Evolutionary conservation across 2,113 vertebrate species (phyloP).

Genomic region (Tylochromis polylepis): DNA sequence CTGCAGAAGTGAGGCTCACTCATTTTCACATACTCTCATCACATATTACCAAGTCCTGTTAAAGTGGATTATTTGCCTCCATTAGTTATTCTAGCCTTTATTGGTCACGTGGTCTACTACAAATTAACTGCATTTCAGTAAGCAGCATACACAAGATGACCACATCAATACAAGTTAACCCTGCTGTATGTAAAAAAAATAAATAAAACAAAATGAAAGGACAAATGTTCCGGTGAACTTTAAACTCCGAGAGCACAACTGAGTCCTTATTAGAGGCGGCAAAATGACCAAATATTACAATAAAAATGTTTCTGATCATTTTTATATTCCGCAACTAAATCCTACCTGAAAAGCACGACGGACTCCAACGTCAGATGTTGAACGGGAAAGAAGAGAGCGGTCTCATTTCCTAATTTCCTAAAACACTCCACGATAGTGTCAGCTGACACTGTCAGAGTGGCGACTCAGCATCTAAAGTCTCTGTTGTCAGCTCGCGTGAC

Average conservation of each 20-base stretch:
- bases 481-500: neutral
- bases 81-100: neutral
- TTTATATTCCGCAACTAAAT: neutral
- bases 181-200: neutral
- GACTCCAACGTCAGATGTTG: neutral
- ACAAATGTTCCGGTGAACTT: neutral
- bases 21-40: conserved; percentile 50
- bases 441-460: conserved; percentile 21
- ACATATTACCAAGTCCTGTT: conserved; percentile 41
- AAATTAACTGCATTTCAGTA: conserved; percentile 13
- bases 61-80: neutral
- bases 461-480: conserved; percentile 12
- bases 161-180: neutral
- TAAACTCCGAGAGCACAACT: neutral
- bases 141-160: neutral
- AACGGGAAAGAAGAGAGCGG: neutral
- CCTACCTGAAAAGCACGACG: conserved; percentile 2
- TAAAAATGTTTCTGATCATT: neutral
- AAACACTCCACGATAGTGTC: neutral
- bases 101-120: neutral
- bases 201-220: neutral
- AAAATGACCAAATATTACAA: neutral
- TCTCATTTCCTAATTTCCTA: neutral
- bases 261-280: neutral
- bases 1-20: neutral